Base-by-base conservation (phyloP, 2,888 invertebrate genomes). In the Epirrhoe tristata region DNA sequence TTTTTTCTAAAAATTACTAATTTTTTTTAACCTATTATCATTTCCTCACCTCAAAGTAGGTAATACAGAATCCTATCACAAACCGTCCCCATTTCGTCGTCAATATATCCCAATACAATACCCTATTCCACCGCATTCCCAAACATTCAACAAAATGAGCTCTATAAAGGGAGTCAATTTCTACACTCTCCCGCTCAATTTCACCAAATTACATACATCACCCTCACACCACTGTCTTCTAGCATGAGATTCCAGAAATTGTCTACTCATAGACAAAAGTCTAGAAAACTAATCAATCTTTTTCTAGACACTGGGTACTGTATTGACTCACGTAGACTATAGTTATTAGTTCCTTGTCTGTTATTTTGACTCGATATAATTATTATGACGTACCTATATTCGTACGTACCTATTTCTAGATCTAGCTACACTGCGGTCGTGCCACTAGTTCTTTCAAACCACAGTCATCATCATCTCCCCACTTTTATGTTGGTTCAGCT, bases 201-300 rank as follows among this genome's bases (percentile, higher is more conserved):
- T 72, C 73, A 67, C 69, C 70, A 71, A 70, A 74, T 74, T 72
- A 70, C 63, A 66, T 73, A 67, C 68, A 69, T 68, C 66, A 58
- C 58, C 66, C 67, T 61, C 57, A 52, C 43, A 48, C 53, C 39
- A 10, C 39, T 43, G 12, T 12, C 10, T 12, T 43, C 39, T 43
- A 43, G 39, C 39, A 43, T 43, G 39, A 43, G 12, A 10, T 43
- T 12, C 39, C 12, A 43, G 12, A 43, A 43, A 43, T 12, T 12
- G 12, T 24, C 24, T 24, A 24, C 24, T 24, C 24, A 24, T 24
- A 24, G 24, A 24, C 24, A 24, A 24, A 24, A 24, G n/a, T n/a
- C n/a, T n/a, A n/a, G 24, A 24, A 24, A 24, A 24, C 24, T 24
- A 24, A 2, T 24, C 24, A 24, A 24, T 24, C 24, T 1, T 24